Base-by-base conservation (phyloP, 1,140 invertebrate genomes). In the Lepidurus couesii region DNA sequence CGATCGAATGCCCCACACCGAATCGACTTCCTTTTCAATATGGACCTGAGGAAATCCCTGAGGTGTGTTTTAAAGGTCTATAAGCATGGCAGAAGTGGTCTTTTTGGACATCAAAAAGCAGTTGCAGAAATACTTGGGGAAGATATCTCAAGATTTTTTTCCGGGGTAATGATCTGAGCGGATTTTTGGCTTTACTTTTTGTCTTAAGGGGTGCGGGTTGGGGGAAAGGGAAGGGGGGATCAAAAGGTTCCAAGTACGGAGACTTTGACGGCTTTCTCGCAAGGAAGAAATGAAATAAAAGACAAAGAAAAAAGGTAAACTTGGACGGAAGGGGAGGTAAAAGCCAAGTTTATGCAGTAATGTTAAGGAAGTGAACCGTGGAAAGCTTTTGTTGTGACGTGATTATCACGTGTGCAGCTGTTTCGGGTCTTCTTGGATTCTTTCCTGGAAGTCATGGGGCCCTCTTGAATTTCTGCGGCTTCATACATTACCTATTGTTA, bases 351-450 rank as follows among this genome's bases (percentile, higher is more conserved):
- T 65, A 65, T 21, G 53, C 53, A 65, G 53, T 65, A 65, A 65
- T 65, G 8, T 21, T 65, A 65, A 65, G 53, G 53, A 65, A 21
- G 53, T 65, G 53, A 65, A 65, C 53, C 53, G 53, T 65, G 53
- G 53, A 13, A 65, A 7, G 53, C 53, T 16, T 65, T 65, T 65
- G 53, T 65, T 65, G n/a, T 65, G 53, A 65, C 53, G 53, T 65
- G 53, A 65, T 65, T 65, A 65, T 65, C 53, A 65, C 53, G 53
- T 65, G 21, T 65, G 53, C 53, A 65, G 53, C 53, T 65, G 53
- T 65, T 65, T 21, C 53, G 53, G 7, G 53, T 65, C 53, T 21
- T 65, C 53, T 65, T 1, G 8, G 53, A n/a, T 21, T 1, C 53
- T 65, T 65, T 21, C 53, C 8, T 0, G 9, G 21, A 13, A 7